Evolutionary conservation across 2,113 vertebrate genomes (phyloP).

Genomic region (Megaceryle torquata): DNA sequence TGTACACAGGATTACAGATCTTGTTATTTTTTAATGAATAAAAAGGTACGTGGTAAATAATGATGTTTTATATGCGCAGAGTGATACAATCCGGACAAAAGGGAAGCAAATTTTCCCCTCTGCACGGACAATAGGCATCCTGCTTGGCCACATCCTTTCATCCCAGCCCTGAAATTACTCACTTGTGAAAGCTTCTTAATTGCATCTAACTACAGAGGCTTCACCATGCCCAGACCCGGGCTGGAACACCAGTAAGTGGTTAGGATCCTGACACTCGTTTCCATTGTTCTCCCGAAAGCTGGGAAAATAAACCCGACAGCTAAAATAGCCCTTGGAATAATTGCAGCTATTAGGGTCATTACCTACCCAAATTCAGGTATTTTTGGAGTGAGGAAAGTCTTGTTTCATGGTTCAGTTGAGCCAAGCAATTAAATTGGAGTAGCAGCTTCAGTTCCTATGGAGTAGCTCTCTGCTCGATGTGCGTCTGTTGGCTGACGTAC

Average conservation of each 20-base stretch:
- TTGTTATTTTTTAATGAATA: not conserved
- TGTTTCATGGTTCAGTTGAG: not conserved
- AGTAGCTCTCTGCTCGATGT: not conserved
- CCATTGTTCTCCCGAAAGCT: not conserved
- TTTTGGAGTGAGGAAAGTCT: not conserved
- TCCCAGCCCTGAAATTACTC: constrained; percentile 18
- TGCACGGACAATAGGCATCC: not conserved
- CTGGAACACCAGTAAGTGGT: not conserved
- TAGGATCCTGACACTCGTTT: not conserved
- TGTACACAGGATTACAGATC: not conserved
- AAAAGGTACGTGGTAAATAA: fast-evolving
- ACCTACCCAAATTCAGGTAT: not conserved
- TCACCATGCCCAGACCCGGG: not conserved
- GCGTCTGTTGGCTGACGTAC: not conserved
- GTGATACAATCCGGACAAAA: not conserved
- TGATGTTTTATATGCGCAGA: not conserved
- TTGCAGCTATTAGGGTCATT: not conserved
- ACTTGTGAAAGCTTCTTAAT: constrained; percentile 43
- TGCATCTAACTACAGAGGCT: not conserved
- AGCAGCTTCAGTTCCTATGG: not conserved
- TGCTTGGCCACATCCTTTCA: constrained; percentile 40
- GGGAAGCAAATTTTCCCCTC: not conserved
- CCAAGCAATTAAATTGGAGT: not conserved
- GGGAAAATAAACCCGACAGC: not conserved
- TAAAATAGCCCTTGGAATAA: constrained; percentile 6